phyloP scores from a whole-genome alignment of 2,113 vertebrate genomes.

The Egretta garzetta region DNA sequence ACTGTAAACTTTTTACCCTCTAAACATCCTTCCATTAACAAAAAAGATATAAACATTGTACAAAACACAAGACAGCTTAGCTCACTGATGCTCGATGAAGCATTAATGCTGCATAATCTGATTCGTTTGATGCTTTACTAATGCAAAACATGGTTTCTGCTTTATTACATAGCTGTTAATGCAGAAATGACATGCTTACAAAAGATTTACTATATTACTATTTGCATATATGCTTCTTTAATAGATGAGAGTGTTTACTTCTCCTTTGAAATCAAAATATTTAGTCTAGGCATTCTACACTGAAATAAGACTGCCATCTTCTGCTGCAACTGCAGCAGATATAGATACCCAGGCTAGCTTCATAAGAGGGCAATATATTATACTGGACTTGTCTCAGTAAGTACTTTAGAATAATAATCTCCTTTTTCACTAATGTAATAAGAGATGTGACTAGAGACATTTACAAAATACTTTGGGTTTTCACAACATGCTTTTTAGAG shows the following conservation, averaged over 20 bases:
- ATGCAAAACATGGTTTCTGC: constrained; percentile 47
- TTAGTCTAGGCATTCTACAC: neutral
- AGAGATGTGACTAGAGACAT: neutral
- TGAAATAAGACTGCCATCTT: constrained; percentile 64
- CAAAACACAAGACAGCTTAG: constrained; percentile 14
- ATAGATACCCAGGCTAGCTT: neutral
- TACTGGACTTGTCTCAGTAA: neutral
- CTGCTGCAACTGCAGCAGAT: constrained; percentile 1
- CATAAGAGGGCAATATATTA: neutral
- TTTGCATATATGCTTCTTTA: constrained; percentile 50
- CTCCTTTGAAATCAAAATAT: constrained; percentile 20
- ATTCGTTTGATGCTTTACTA: constrained; percentile 52
- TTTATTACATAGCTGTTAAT: constrained; percentile 55
- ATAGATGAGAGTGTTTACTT: neutral
- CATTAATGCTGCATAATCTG: constrained; percentile 45
- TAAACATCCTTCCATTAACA: neutral
- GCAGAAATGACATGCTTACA: constrained; percentile 45
- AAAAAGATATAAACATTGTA: neutral
- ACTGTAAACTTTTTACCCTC: constrained; percentile 3
- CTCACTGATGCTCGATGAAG: neutral
- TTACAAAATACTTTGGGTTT: neutral
- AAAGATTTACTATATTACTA: constrained; percentile 54
- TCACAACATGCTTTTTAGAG: neutral
- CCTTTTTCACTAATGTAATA: neutral
- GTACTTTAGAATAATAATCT: neutral